Base-by-base conservation (phyloP, 2,797 vertebrate genomes). In the Cossypha dichroa region DNA sequence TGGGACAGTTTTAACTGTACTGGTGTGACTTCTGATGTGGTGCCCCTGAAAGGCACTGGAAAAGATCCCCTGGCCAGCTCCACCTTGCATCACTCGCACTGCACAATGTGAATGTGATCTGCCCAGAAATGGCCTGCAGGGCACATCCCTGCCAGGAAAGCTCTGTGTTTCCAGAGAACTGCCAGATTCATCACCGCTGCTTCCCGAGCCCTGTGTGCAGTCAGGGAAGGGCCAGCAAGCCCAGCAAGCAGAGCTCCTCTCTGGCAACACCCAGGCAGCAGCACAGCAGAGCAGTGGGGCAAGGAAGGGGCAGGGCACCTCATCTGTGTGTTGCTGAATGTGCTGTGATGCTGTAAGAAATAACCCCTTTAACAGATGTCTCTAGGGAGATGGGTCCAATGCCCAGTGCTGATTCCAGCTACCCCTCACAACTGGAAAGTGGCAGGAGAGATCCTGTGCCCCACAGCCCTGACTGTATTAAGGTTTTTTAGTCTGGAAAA, bases 111-210 rank as follows among this genome's bases (percentile, higher is more conserved):
- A 45, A 29, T 54, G 45, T 7, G 38, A 78, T 34, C 66, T n/a
- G 79, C 29, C 46, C 0, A 0, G 64, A 70, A 68, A 55, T 2
- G 15, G 34, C 52, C 69, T 4, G 8, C 0, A 58, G 64, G 67
- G 23, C 43, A 58, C 2, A 1, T 38, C 7, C 34, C 62, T 85
- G 49, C 64, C 84, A 88, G 86, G 34, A 75, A 74, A 84, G 26
- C 46, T 88, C 56, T 54, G 13, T 1, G 2, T 16, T 91, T 67
- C 49, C 84, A 69, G 43, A 85, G 82, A 52, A 13, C 41, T 64
- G 68, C 78, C 54, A 79, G 55, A 80, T 25, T 9, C 25, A 75
- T n/a, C 58, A 31, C 17, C 0, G 2, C 56, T 78, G 64, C 36
- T 75, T 94, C 58, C 76, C 1, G 0, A 81, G 54, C 25, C 52